phyloP scores from a whole-genome alignment of 2,888 invertebrate species.

The Acanthoscelides obtectus region DNA sequence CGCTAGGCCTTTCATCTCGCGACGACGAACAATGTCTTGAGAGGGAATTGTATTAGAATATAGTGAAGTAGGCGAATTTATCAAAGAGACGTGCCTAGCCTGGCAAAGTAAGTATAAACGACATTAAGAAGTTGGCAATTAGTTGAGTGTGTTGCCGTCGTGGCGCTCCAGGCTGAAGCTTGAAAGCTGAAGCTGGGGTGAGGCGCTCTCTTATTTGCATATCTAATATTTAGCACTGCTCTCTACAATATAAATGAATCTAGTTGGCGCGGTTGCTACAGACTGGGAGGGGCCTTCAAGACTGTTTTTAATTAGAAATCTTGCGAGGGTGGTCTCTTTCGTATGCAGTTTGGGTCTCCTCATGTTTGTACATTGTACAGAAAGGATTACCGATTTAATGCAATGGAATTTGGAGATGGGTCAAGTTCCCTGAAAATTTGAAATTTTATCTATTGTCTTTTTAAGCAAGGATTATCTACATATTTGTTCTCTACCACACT shows the following conservation, averaged over 20 bases:
- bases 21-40: conserved; percentile 29
- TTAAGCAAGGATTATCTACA: too few species aligned
- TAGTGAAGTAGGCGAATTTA: conserved; percentile 43
- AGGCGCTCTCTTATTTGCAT: conserved; percentile 43
- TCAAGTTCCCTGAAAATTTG: too few species aligned
- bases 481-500: too few species aligned
- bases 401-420: too few species aligned
- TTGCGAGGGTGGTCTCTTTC: neutral
- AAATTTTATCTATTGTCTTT: too few species aligned
- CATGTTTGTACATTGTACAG: too few species aligned
- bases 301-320: neutral
- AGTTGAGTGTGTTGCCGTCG: conserved; percentile 46
- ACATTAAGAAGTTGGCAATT: conserved; percentile 51
- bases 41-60: conserved; percentile 42
- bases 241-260: conserved; percentile 45
- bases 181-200: neutral
- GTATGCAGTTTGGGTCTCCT: neutral
- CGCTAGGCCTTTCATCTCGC: neutral
- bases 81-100: conserved; percentile 49
- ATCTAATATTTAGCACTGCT: conserved; percentile 46
- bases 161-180: conserved; percentile 27
- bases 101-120: conserved; percentile 50
- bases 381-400: too few species aligned
- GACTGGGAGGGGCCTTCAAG: neutral
- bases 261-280: neutral